A percentile compares a stretch with the other conserved stretches of the same genome.
Evolutionary conservation across 2,888 invertebrate species (phyloP).

Genomic region (Sclerodermus sp.): DNA sequence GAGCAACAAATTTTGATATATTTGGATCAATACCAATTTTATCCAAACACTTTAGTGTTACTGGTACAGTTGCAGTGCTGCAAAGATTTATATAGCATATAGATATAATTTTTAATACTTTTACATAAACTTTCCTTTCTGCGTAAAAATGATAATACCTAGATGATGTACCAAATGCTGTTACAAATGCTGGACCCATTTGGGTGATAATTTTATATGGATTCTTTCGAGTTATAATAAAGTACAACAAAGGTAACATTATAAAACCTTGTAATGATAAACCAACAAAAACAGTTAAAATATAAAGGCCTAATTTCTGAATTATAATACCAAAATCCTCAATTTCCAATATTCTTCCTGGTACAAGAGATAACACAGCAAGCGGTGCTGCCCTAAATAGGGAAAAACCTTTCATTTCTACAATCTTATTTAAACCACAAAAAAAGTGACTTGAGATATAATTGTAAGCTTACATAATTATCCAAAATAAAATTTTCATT

Average conservation of each 20-base stretch:
- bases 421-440: too few species aligned
- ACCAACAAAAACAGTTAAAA: conserved; percentile 87
- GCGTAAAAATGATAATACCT: conserved; percentile 33
- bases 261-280: conserved; percentile 89
- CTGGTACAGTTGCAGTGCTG: conserved; percentile 92
- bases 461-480: conserved; percentile 79
- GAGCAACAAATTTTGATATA: conserved; percentile 92
- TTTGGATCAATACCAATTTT: conserved; percentile 87
- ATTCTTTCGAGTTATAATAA: conserved; percentile 75
- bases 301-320: conserved; percentile 87
- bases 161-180: conserved; percentile 95
- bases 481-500: conserved; percentile 93
- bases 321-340: conserved; percentile 80
- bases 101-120: background rate
- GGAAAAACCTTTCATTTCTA: too few species aligned
- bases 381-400: conserved; percentile 87
- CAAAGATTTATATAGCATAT: conserved; percentile 17
- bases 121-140: background rate
- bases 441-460: too few species aligned
- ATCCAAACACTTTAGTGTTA: conserved; percentile 91
- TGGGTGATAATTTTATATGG: conserved; percentile 79
- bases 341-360: conserved; percentile 88
- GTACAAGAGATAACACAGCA: conserved; percentile 84
- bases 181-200: conserved; percentile 89
- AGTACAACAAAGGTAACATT: conserved; percentile 84